Evolutionary conservation across 2,888 invertebrate species (phyloP).

Genomic region (Thalpophila matura): DNA sequence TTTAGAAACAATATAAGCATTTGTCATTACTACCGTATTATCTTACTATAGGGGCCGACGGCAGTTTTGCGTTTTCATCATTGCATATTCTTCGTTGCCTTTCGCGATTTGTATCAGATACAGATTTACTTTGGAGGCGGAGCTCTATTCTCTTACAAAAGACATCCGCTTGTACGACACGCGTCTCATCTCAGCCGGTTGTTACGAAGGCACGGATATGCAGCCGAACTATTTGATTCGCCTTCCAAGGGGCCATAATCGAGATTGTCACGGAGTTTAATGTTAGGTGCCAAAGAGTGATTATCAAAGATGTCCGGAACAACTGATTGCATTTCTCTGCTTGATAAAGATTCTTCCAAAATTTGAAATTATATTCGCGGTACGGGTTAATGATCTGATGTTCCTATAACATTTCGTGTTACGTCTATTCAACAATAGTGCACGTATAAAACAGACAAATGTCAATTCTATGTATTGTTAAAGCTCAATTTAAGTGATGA

Average conservation of each 20-base stretch:
- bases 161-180: slow-evolving; percentile 40
- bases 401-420: slow-evolving; percentile 86
- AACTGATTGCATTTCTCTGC: slow-evolving; percentile 82
- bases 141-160: slow-evolving; percentile 67
- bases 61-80: slow-evolving; percentile 73
- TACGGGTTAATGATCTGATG: slow-evolving; percentile 90
- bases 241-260: slow-evolving; percentile 69
- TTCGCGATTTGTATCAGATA: slow-evolving; percentile 78
- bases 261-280: slow-evolving; percentile 79
- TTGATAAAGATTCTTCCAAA: slow-evolving; percentile 86
- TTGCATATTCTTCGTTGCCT: slow-evolving; percentile 85
- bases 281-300: slow-evolving; percentile 90
- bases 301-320: slow-evolving; percentile 89
- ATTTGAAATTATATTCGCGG: slow-evolving; percentile 85
- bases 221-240: slow-evolving; percentile 73
- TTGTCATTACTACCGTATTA: slow-evolving; percentile 79
- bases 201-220: slow-evolving; percentile 70
- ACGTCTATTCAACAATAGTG: slow-evolving; percentile 80
- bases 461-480: slow-evolving; percentile 88
- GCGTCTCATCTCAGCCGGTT: slow-evolving; percentile 56
- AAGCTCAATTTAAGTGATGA: slow-evolving; percentile 88
- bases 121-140: slow-evolving; percentile 71
- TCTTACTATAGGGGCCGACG: slow-evolving; percentile 81
- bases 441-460: slow-evolving; percentile 78
- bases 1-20: slow-evolving; percentile 84